Conservation (phyloP, 35 echinoderm and acorn worm species). For the Patiria miniata region DNA sequence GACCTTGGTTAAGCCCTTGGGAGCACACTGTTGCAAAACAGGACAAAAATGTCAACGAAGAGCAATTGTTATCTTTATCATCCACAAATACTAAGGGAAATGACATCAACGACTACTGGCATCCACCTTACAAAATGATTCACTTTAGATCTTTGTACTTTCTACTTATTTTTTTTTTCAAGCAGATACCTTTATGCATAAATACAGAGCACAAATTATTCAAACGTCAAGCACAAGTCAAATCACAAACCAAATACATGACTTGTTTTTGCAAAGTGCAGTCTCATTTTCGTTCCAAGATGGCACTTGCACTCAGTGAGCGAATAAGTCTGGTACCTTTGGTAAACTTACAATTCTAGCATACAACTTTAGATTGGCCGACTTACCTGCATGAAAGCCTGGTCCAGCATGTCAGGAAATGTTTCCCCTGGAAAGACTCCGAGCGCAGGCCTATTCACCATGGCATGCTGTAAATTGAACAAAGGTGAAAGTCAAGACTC, state of each 20-base stretch:
- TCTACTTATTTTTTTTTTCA: too few relatives aligned
- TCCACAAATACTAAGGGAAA: too few relatives aligned
- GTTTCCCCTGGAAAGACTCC: constrained; percentile 64
- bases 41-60: background rate
- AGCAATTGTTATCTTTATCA: too few relatives aligned
- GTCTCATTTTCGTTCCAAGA: background rate
- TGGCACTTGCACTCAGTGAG: background rate
- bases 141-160: too few relatives aligned
- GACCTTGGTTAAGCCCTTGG: too few relatives aligned
- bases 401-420: constrained; percentile 59
- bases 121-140: too few relatives aligned
- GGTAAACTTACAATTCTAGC: background rate
- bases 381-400: constrained; percentile 66
- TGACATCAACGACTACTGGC: too few relatives aligned
- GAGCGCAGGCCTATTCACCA: constrained; percentile 72
- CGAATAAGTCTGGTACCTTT: background rate
- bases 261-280: constrained; percentile 1
- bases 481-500: background rate
- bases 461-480: constrained; percentile 36
- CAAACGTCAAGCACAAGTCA: too few relatives aligned
- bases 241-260: too few relatives aligned
- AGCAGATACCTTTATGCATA: too few relatives aligned
- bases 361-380: background rate
- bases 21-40: background rate
- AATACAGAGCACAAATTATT: too few relatives aligned